Evolutionary conservation across 1,140 invertebrate genomes (phyloP), one percentile per base, ranked within the genome.

Genomic region (Teleopsis dalmanni): DNA sequence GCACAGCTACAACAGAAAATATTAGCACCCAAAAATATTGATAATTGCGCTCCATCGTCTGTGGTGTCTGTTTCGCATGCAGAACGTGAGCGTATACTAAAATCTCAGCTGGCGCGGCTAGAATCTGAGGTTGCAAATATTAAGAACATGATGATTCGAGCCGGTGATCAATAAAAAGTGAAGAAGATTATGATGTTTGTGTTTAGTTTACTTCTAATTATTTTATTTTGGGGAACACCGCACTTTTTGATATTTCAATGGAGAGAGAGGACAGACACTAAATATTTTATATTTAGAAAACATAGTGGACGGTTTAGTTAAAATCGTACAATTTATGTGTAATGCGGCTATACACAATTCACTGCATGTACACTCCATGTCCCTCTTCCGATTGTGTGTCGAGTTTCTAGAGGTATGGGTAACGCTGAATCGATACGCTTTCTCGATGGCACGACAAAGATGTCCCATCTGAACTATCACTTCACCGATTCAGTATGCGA

Each of bases 61-160:
- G 33, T 47, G 9, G 65, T 53, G 21, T 59, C 68, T 3, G 43
- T 69, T 22, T 68, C 60, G 72, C 77, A 56, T 72, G 74, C 62
- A 65, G 75, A 62, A 64, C 75, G 53, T 62, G 74, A 62, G 65
- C 73, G 57, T 27, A 65, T 68, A 60, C 78, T 97, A 1, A 87
- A 92, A 59, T 84, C 82, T 1, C 85, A 95, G 71, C 73, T 96
- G 54, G 87, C 90, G 45, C 78, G 87, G 47, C 78, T 97, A 4
- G 91, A 91, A 9, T 88, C 85, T 1, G 94, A 97, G 70, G 90
- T 96, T 33, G 91, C 88, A n/a, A 85, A 82, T 52, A 79, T 96
- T 0, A 88, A 92, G 62, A 83, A 81, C 50, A 79, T 85, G 66
- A 78, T 84, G 59, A 77, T 76, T 42, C 73, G 77, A 50, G 52